A percentile compares a stretch with the other conserved stretches of the same genome.
phyloP scores from a whole-genome alignment of 2,113 vertebrate genomes.

The Coptodon rendalli region DNA sequence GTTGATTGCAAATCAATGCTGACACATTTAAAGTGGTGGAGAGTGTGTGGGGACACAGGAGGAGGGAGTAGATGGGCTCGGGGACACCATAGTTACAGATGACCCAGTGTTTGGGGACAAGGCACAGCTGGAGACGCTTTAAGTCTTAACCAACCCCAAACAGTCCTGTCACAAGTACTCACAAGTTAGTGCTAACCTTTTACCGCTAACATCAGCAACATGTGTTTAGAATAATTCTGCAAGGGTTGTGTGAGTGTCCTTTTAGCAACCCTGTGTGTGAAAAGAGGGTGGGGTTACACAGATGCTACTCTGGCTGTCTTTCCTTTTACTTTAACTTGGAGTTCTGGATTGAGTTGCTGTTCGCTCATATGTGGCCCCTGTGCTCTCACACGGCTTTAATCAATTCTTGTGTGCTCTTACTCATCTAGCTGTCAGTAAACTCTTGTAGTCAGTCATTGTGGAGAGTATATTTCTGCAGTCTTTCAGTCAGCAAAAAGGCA shows the following conservation, averaged over 20 bases:
- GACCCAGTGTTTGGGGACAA: slow-evolving; percentile 52
- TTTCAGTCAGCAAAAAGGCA: not conserved
- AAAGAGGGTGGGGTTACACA: not conserved
- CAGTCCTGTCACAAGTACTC: slow-evolving; percentile 11
- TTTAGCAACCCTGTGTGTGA: slow-evolving; percentile 14
- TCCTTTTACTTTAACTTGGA: not conserved
- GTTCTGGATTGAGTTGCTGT: not conserved
- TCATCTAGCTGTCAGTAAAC: not conserved
- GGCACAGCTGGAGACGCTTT: slow-evolving; percentile 44
- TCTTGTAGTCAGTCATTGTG: not conserved
- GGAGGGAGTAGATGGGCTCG: not conserved
- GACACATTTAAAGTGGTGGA: slow-evolving; percentile 15
- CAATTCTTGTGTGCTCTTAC: not conserved
- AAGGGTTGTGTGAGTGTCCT: slow-evolving; percentile 14
- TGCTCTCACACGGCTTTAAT: not conserved
- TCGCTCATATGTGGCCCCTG: not conserved
- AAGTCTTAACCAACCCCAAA: slow-evolving; percentile 16
- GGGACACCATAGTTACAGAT: not conserved
- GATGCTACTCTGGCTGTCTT: not conserved
- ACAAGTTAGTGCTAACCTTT: slow-evolving; percentile 20
- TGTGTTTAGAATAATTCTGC: slow-evolving; percentile 14
- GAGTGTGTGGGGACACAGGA: not conserved
- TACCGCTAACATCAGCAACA: slow-evolving; percentile 22
- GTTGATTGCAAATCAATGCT: slow-evolving; percentile 39
- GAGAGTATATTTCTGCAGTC: not conserved